phyloP scores from a whole-genome alignment of 30 jellyfish, hydroid and myxozoan genomes.

The Phacellophora camtschatica region DNA sequence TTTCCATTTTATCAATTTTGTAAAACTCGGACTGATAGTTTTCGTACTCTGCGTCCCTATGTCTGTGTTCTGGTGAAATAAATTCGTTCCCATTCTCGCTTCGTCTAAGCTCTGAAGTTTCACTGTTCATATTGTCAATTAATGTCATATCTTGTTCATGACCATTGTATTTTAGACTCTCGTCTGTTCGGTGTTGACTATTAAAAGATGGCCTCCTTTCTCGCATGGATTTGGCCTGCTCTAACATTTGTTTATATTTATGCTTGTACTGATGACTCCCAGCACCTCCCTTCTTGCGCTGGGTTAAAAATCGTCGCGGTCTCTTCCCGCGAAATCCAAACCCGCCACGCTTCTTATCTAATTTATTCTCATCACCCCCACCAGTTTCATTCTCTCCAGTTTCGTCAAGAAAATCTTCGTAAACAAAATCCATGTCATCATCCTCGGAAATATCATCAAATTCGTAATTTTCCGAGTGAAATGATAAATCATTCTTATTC shows the following conservation, averaged over 20 bases:
- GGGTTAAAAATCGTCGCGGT: background rate
- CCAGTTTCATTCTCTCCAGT: slow-evolving; percentile 28
- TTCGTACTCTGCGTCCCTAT: no score
- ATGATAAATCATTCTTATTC: background rate
- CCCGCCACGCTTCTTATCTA: background rate
- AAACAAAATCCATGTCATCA: slow-evolving; percentile 44
- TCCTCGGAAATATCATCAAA: slow-evolving; percentile 55
- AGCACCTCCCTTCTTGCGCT: slow-evolving; percentile 15
- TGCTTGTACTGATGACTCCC: slow-evolving; percentile 22
- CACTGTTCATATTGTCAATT: no score
- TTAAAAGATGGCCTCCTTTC: slow-evolving; percentile 39
- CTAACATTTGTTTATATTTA: slow-evolving; percentile 44
- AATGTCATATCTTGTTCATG: no score
- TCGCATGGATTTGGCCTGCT: slow-evolving; percentile 58
- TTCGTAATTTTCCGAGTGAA: background rate
- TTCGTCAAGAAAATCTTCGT: slow-evolving; percentile 43
- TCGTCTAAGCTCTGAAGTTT: no score
- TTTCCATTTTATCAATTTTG: no score
- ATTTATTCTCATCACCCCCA: background rate
- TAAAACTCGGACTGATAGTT: no score
- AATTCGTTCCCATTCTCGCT: no score
- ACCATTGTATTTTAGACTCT: no score
- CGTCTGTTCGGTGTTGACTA: background rate
- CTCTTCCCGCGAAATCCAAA: slow-evolving; percentile 13
- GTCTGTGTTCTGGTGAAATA: no score